phyloP scores from a whole-genome alignment of 2,113 vertebrate genomes.

The Arvicanthis niloticus region DNA sequence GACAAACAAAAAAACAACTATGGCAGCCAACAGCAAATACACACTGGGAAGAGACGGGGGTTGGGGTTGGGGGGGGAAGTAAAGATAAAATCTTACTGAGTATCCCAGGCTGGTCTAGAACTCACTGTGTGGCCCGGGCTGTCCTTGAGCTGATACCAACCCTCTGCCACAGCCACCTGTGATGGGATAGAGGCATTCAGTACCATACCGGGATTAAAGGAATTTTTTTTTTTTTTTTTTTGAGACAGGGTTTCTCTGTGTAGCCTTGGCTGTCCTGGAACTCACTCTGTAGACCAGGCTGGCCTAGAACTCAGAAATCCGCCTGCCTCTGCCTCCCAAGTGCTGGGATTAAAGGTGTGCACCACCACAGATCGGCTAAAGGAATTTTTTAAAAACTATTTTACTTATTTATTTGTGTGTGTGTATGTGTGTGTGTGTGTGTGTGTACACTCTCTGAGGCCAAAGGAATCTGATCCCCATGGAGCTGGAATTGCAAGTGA shows the following conservation, averaged over 20 bases:
- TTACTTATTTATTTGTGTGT: neutral
- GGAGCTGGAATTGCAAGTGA: neutral
- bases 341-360: too few relatives aligned
- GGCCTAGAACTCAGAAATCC: too few relatives aligned
- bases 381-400: neutral
- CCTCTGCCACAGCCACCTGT: neutral
- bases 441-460: neutral
- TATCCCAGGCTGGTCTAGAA: neutral
- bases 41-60: neutral
- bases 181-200: neutral
- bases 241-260: too few relatives aligned
- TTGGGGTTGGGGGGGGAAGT: neutral
- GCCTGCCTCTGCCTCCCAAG: too few relatives aligned
- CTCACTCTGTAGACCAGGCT: too few relatives aligned
- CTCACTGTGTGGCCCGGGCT: neutral
- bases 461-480: neutral
- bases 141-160: neutral
- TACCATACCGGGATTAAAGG: neutral
- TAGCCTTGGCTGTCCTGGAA: too few relatives aligned
- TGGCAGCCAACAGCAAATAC: neutral
- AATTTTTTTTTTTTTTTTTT: too few relatives aligned
- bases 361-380: too few relatives aligned
- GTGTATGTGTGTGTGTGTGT: neutral
- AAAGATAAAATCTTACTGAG: neutral
- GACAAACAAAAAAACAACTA: neutral